Base-by-base conservation (phyloP, 2,113 vertebrate genomes). In the Heterotis niloticus region DNA sequence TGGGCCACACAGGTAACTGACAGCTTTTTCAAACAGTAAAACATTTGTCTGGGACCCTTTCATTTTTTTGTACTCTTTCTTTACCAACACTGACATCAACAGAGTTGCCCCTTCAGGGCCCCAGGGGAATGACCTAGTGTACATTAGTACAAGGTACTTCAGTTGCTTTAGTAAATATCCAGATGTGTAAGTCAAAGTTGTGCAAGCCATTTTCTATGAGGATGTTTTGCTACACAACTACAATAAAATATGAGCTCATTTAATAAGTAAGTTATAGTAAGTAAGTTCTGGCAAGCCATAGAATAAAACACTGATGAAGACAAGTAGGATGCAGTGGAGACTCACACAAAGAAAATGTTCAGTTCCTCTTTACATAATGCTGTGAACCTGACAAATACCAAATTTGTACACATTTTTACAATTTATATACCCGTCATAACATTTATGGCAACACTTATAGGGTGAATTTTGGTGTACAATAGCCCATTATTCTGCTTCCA, bases 401-500 rank as follows among this genome's bases (percentile, higher is more conserved):
- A 77, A 85, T 76, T 79, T 78, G 82, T 85, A 52, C 67, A 66
- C 81, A 70, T 44, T 17, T 82, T 67, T 83, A 83, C 82, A 77
- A 70, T 44, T 44, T 44, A 44, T 44, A 7, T 7, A 4, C 7
- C 7, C 34, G 83, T 68, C 57, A 52, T 12, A 62, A 54, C 80
- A 79, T 81, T 44, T 83, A 78, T 85, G 81, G 81, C 83, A 83
- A 76, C 84, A 81, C 79, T 81, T 66, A 74, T 80, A 83, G 84
- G 82, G 88, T 86, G 88, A 80, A 86, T 83, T 78, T 81, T 86
- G 88, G 88, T 84, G 81, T 80, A 74, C 80, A 64, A 74, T 51
- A 66, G 62, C 85, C 84, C 83, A 88, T 83, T 83, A 88, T 87
- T 89, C 88, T 88, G 80, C 87, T 83, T 68, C 87, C 88, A 88